Evolutionary conservation across 35 echinoderm and acorn worm genomes (phyloP).

Genomic region (Ptychodera flava): DNA sequence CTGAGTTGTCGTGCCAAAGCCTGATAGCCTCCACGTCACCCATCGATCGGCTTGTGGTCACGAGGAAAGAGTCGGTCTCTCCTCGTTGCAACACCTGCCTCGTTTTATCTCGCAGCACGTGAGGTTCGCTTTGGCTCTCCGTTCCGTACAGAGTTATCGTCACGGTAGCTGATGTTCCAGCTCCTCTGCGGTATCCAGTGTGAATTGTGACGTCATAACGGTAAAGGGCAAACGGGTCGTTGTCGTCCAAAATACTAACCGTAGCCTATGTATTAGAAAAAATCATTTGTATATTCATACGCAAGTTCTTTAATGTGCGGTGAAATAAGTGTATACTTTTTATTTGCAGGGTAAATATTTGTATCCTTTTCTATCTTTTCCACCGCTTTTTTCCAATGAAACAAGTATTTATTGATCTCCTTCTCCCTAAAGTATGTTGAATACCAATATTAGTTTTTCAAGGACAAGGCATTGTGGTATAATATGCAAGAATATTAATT

Average conservation of each 20-base stretch:
- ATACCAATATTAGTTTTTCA: too few relatives aligned
- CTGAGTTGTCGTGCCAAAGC: slow-evolving; percentile 91
- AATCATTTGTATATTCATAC: too few relatives aligned
- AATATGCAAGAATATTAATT: too few relatives aligned
- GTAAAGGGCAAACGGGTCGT: slow-evolving; percentile 52
- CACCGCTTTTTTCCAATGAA: too few relatives aligned
- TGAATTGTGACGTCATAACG: slow-evolving; percentile 77
- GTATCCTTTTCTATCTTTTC: too few relatives aligned
- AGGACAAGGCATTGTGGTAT: too few relatives aligned
- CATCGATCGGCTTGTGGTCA: slow-evolving; percentile 47
- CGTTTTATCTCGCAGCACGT: slow-evolving; percentile 41
- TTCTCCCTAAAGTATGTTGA: too few relatives aligned
- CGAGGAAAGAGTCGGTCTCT: slow-evolving; percentile 68
- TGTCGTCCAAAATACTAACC: slow-evolving; percentile 60
- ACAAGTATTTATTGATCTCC: too few relatives aligned
- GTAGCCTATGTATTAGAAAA: slow-evolving; percentile 31
- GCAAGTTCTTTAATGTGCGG: too few relatives aligned
- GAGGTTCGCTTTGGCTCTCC: slow-evolving; percentile 56
- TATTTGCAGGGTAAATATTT: too few relatives aligned
- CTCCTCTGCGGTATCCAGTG: slow-evolving; percentile 67
- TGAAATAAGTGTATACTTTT: too few relatives aligned
- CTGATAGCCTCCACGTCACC: slow-evolving; percentile 51
- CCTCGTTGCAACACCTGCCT: slow-evolving; percentile 47
- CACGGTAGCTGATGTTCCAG: slow-evolving; percentile 72
- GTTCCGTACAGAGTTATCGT: slow-evolving; percentile 69